Evolutionary conservation across 2,113 vertebrate species (phyloP).

Genomic region (Anoura caudifer): DNA sequence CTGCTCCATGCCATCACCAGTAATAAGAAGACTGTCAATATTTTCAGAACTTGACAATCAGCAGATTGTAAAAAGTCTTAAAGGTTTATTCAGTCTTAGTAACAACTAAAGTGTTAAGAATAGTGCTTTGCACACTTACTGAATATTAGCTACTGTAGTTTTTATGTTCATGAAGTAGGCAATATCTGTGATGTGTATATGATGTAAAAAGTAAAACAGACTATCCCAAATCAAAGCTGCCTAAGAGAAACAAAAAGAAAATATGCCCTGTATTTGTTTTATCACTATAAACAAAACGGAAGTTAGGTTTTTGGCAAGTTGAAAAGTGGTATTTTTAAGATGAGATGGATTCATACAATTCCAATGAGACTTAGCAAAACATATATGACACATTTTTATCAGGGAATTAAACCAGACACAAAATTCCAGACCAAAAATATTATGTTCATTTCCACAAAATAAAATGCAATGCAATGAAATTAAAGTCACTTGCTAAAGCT

Average conservation of each 20-base stretch:
- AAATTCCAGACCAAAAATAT: background rate
- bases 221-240: background rate
- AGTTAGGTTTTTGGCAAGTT: background rate
- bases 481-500: background rate
- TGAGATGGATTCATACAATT: background rate
- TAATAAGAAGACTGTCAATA: background rate
- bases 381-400: background rate
- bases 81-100: background rate
- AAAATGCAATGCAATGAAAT: background rate
- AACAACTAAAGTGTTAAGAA: background rate
- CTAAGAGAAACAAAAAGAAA: background rate
- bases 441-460: background rate
- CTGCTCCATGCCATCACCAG: background rate
- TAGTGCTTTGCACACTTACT: background rate
- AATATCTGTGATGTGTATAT: background rate
- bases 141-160: background rate
- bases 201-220: background rate
- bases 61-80: background rate
- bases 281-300: background rate
- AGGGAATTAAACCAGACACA: background rate
- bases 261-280: background rate
- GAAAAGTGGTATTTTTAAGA: background rate
- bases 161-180: background rate
- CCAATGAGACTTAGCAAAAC: background rate
- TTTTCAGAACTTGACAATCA: slow-evolving; percentile 32